Conservation (phyloP, 2,113 vertebrate species). For the Ceyx melanurus region DNA sequence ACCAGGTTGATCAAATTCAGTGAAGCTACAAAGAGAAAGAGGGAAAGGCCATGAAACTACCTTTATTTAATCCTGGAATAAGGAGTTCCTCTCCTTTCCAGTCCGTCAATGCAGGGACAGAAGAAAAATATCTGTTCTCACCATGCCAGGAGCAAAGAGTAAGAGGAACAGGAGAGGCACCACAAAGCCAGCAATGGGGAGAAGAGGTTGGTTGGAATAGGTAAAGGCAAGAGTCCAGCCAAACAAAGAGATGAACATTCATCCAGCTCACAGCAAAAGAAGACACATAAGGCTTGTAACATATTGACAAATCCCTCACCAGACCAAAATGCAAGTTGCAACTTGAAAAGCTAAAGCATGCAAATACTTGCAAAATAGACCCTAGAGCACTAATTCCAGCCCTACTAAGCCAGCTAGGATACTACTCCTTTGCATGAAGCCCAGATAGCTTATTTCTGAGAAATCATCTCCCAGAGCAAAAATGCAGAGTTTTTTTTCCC, state of each 20-base stretch:
- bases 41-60: neutral
- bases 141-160: neutral
- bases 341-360: constrained; percentile 15
- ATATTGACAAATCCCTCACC: neutral
- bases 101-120: neutral
- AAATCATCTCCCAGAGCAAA: constrained; percentile 41
- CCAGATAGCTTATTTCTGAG: constrained; percentile 25
- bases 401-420: neutral
- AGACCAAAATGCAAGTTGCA: constrained; percentile 9
- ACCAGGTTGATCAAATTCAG: neutral
- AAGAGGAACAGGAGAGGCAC: neutral
- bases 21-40: neutral
- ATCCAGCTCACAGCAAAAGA: neutral
- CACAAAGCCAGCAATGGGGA: neutral
- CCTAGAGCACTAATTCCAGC: constrained; percentile 26
- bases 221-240: neutral
- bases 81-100: neutral
- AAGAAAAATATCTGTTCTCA: neutral
- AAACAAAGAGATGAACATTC: neutral
- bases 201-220: neutral
- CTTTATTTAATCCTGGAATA: neutral
- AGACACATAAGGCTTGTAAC: neutral
- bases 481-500: neutral
- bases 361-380: constrained; percentile 5
- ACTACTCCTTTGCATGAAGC: neutral